These are phyloP conservation scores for Ochropleura plecta DNA, from an alignment of 2,888 invertebrate species.

Conservation along the genomic window DNA sequence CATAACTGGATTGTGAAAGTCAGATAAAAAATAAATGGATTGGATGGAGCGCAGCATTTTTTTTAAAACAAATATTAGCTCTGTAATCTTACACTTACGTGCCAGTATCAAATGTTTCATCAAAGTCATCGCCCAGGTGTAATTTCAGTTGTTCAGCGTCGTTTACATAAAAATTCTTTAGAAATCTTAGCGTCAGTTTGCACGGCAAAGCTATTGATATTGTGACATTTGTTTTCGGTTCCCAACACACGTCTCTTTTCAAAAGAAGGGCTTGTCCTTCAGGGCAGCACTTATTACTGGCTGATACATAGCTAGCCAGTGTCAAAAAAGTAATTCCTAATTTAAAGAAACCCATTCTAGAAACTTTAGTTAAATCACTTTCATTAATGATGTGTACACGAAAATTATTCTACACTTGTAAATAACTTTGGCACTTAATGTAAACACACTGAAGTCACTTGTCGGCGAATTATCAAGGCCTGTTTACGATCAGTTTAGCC, in stretches of 20 bases:
- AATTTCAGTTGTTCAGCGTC: constrained; percentile 50
- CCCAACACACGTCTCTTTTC: constrained; percentile 68
- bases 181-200: constrained; percentile 39
- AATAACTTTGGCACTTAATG: constrained; percentile 5
- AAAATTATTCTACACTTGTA: constrained; percentile 1
- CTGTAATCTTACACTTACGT: constrained; percentile 64
- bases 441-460: constrained; percentile 24
- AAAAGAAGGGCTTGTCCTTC: constrained; percentile 55
- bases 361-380: background rate
- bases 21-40: no score
- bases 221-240: constrained; percentile 66
- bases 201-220: constrained; percentile 58
- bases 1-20: no score
- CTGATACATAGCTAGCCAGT: constrained; percentile 23
- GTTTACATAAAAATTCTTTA: constrained; percentile 41
- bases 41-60: no score
- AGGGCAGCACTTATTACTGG: constrained; percentile 66
- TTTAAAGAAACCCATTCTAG: constrained; percentile 39
- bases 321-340: constrained; percentile 7
- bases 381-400: background rate
- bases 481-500: no score
- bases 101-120: constrained; percentile 48
- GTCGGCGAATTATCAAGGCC: no score
- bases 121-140: constrained; percentile 38
- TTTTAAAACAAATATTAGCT: no score